Conservation (phyloP, 2,888 invertebrate species). For the Amblyjoppa fuscipennis region DNA sequence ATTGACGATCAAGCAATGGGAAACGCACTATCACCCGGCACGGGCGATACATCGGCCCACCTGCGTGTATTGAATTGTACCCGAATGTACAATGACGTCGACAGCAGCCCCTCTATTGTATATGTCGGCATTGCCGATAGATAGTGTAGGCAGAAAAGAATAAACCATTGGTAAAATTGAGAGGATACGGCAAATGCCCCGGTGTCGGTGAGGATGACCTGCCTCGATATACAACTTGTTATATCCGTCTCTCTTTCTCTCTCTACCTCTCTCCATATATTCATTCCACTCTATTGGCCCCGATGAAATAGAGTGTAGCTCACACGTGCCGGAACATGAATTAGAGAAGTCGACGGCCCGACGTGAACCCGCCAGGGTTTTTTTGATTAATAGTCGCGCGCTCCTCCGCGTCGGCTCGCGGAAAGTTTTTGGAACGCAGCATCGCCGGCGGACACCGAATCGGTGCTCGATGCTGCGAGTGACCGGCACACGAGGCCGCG, state of each 20-base stretch:
- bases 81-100: constrained; percentile 1
- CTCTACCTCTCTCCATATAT: constrained; percentile 5
- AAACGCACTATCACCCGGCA: neutral
- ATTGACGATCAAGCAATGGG: constrained; percentile 20
- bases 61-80: constrained; percentile 17
- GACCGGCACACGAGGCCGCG: constrained; percentile 18
- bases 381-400: constrained; percentile 51
- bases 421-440: constrained; percentile 35
- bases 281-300: constrained; percentile 15
- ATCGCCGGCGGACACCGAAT: constrained; percentile 12
- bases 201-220: constrained; percentile 12
- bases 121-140: neutral
- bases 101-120: neutral
- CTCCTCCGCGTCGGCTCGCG: constrained; percentile 30
- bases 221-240: constrained; percentile 21
- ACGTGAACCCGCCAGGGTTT: constrained; percentile 12
- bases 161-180: constrained; percentile 36
- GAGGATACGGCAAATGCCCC: constrained; percentile 19
- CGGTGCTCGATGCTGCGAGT: constrained; percentile 38
- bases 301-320: constrained; percentile 26
- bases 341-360: constrained; percentile 36
- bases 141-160: neutral
- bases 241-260: neutral
- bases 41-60: constrained; percentile 7
- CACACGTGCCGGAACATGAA: constrained; percentile 32